Percentiles rank a stretch among this genome's conserved stretches.
Conservation (phyloP, 2,888 invertebrate genomes). For the Tetropium fuscum region DNA sequence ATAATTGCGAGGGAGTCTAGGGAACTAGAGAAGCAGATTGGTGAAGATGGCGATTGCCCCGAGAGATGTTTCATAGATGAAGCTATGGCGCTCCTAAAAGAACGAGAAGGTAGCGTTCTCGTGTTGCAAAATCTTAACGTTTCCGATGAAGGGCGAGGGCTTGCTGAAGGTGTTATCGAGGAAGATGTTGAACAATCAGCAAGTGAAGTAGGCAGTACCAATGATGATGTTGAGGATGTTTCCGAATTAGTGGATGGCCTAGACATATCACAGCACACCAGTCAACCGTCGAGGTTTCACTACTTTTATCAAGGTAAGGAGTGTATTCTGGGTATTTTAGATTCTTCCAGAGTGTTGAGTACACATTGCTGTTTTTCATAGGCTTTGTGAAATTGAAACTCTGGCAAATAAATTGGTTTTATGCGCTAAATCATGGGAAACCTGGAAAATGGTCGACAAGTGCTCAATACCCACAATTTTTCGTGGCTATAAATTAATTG, state of each 20-base stretch:
- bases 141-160: background rate
- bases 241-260: conserved; percentile 2
- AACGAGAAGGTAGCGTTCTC: conserved; percentile 66
- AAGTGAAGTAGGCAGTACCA: background rate
- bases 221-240: background rate
- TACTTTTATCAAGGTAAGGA: conserved; percentile 86
- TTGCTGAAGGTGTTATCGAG: background rate
- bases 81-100: conserved; percentile 78
- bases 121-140: background rate
- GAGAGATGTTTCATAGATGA: conserved; percentile 89
- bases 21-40: conserved; percentile 74
- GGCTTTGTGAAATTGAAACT: too few species aligned
- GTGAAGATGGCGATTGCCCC: conserved; percentile 78
- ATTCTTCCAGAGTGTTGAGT: too few species aligned
- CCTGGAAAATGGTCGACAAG: too few species aligned
- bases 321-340: background rate
- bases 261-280: conserved; percentile 13
- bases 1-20: conserved; percentile 81
- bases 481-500: too few species aligned
- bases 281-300: conserved; percentile 69
- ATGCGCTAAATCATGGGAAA: background rate
- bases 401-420: too few species aligned
- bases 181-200: background rate
- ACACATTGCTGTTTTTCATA: too few species aligned
- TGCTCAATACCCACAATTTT: too few species aligned